Evolutionary conservation across 2,797 vertebrate species (phyloP).

Genomic region (Cyclopterus lumpus): DNA sequence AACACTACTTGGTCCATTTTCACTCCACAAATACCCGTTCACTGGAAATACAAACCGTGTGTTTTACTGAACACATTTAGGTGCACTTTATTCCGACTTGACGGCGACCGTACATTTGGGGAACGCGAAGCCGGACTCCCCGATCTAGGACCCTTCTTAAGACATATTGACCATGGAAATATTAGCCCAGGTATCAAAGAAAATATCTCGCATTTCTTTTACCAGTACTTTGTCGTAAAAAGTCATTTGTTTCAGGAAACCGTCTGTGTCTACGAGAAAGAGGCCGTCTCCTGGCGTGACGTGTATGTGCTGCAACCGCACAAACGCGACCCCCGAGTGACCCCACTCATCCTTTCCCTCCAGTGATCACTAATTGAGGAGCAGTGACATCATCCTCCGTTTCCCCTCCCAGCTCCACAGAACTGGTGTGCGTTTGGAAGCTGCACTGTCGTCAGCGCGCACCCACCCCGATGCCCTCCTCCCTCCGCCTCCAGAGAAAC

Average conservation of each 20-base stretch:
- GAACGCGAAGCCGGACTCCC: slow-evolving; percentile 1
- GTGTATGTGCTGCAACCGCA: slow-evolving; percentile 12
- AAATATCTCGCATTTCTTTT: neutral
- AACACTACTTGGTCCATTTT: slow-evolving; percentile 55
- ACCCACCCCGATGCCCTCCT: neutral
- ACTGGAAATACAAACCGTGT: slow-evolving; percentile 53
- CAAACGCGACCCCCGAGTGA: slow-evolving; percentile 50
- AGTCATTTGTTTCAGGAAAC: slow-evolving; percentile 24
- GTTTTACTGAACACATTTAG: slow-evolving; percentile 29
- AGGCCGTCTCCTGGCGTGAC: slow-evolving; percentile 10
- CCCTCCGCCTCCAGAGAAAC: slow-evolving; percentile 22
- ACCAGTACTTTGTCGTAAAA: neutral
- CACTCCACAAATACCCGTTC: slow-evolving; percentile 35
- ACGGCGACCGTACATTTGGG: slow-evolving; percentile 6
- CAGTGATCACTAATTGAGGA: slow-evolving; percentile 61
- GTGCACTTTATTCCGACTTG: slow-evolving; percentile 7
- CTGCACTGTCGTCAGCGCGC: neutral
- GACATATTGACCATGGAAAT: slow-evolving; percentile 14
- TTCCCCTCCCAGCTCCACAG: slow-evolving; percentile 31
- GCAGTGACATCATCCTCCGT: slow-evolving; percentile 65
- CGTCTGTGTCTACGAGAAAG: slow-evolving; percentile 34
- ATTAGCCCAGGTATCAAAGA: slow-evolving; percentile 6
- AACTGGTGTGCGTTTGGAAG: slow-evolving; percentile 22
- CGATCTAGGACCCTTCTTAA: slow-evolving; percentile 12
- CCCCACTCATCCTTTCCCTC: slow-evolving; percentile 56